Evolutionary conservation across 2,888 invertebrate genomes (phyloP).

Genomic region (Nomada lathburiana): DNA sequence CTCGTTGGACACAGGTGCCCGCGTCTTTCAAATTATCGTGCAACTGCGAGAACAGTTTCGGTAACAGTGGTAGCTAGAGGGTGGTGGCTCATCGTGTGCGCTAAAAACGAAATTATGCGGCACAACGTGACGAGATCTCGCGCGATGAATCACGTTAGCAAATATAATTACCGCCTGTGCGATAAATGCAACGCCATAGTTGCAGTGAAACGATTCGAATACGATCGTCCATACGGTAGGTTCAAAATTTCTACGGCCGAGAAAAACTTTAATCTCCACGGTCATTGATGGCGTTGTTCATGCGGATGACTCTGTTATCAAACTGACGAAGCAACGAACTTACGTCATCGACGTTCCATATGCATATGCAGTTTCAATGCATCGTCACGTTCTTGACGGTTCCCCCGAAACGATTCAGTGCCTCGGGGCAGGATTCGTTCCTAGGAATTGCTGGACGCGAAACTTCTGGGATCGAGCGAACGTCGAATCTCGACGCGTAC

Average conservation of each 20-base stretch:
- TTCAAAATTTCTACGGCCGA: background rate
- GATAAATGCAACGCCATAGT: background rate
- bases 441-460: no score
- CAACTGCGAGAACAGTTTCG: background rate
- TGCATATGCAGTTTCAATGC: no score
- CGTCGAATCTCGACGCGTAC: background rate
- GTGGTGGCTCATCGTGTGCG: background rate
- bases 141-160: conserved; percentile 6
- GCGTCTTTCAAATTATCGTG: conserved; percentile 3
- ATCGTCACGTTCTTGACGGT: background rate
- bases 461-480: background rate
- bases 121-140: background rate
- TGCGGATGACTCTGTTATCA: background rate
- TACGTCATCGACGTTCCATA: background rate
- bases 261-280: background rate
- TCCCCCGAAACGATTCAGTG: background rate
- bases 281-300: conserved; percentile 2
- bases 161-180: background rate
- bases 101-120: background rate
- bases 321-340: background rate
- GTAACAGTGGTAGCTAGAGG: no score
- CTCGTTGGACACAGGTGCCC: conserved; percentile 1
- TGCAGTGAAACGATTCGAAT: background rate
- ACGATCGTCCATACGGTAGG: background rate
- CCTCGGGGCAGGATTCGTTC: background rate